Evolutionary conservation across 2,797 vertebrate genomes (phyloP).

Genomic region (Harpagifer antarcticus): DNA sequence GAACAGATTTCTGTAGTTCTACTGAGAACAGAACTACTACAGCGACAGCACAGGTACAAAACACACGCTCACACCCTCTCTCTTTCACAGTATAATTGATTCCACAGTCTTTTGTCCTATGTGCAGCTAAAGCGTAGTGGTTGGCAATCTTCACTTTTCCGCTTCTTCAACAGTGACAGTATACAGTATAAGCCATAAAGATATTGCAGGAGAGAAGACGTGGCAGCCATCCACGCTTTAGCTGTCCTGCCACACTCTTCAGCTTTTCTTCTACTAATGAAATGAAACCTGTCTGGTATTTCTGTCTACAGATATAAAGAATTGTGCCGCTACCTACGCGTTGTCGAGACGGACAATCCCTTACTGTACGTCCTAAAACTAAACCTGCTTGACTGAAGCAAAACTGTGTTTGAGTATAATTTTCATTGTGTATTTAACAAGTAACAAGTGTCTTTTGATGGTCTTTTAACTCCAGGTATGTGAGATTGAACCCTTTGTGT

Average conservation of each 20-base stretch:
- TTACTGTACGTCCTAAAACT: conserved; percentile 50
- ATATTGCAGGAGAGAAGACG: too few relatives aligned
- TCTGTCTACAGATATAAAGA: conserved; percentile 74
- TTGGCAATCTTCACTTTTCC: too few relatives aligned
- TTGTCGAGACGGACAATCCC: conserved; percentile 52
- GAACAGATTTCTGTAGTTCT: conserved; percentile 78
- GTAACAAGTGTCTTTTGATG: not conserved
- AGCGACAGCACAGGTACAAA: conserved; percentile 67
- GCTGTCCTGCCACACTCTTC: too few relatives aligned
- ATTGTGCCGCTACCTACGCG: conserved; percentile 75
- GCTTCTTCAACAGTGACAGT: too few relatives aligned
- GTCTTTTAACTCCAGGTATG: too few relatives aligned
- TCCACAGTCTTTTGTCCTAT: too few relatives aligned
- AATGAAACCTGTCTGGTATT: conserved; percentile 1
- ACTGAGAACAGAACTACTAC: conserved; percentile 78
- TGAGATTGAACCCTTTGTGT: too few relatives aligned
- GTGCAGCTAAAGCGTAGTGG: too few relatives aligned
- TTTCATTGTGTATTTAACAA: not conserved
- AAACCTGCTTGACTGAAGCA: too few relatives aligned
- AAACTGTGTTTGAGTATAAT: not conserved
- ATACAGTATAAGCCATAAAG: too few relatives aligned
- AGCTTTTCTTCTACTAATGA: not conserved
- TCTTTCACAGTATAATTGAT: not conserved
- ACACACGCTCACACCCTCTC: not conserved
- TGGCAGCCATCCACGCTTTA: too few relatives aligned